Percentiles rank a stretch among this genome's conserved stretches.
These are phyloP conservation scores for Troides aeacus DNA, from an alignment of 2,888 invertebrate genomes.

Conservation along the genomic window DNA sequence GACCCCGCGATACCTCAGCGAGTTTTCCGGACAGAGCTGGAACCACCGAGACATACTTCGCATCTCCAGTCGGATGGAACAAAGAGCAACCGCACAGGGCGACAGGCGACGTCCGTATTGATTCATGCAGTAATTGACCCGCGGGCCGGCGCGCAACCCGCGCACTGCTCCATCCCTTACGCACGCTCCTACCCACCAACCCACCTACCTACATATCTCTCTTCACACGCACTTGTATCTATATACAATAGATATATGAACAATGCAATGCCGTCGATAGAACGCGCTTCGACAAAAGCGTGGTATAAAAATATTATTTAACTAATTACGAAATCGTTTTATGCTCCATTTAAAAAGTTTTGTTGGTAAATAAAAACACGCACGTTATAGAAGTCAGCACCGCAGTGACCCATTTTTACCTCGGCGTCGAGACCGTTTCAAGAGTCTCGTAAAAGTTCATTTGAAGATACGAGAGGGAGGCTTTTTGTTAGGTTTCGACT, in stretches of 20 bases:
- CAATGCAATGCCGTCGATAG: conserved; percentile 41
- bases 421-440: conserved; percentile 42
- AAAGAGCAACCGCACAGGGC: conserved; percentile 70
- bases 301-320: conserved; percentile 11
- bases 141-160: conserved; percentile 66
- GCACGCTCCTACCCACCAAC: conserved; percentile 37
- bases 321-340: conserved; percentile 6
- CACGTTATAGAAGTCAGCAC: conserved; percentile 38
- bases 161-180: conserved; percentile 52
- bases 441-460: conserved; percentile 53
- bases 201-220: conserved; percentile 45
- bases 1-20: conserved; percentile 76
- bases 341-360: conserved; percentile 13
- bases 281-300: conserved; percentile 24
- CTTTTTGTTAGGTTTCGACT: conserved; percentile 44
- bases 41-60: conserved; percentile 72
- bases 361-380: conserved; percentile 34
- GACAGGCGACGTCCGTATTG: conserved; percentile 72
- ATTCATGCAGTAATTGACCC: conserved; percentile 75
- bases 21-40: conserved; percentile 75
- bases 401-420: conserved; percentile 54
- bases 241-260: conserved; percentile 34
- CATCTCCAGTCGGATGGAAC: conserved; percentile 71
- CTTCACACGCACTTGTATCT: conserved; percentile 49
- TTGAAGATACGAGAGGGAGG: conserved; percentile 52